Evolutionary conservation across 2,888 invertebrate species (phyloP).

Genomic region (Arenicola marina): DNA sequence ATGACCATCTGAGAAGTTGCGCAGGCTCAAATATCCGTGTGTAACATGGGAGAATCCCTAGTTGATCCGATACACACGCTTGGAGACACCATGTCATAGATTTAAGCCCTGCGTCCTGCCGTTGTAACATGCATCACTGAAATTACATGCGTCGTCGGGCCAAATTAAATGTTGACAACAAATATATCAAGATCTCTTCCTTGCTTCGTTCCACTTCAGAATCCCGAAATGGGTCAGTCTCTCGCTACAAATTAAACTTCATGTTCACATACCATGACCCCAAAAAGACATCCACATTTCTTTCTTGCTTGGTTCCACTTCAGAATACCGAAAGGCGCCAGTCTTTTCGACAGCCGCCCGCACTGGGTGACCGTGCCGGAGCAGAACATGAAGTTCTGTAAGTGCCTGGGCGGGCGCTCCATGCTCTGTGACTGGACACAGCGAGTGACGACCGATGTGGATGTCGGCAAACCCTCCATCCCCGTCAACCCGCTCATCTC

Average conservation of each 20-base stretch:
- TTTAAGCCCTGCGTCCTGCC: too few species aligned
- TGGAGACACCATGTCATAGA: too few species aligned
- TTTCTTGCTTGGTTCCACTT: not conserved
- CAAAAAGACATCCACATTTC: too few species aligned
- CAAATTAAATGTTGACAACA: not conserved
- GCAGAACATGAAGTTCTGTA: conserved; percentile 2
- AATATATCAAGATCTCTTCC: not conserved
- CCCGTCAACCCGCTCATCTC: conserved; percentile 1
- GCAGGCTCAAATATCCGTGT: too few species aligned
- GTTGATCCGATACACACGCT: too few species aligned
- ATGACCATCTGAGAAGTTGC: too few species aligned
- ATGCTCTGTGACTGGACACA: conserved; percentile 14
- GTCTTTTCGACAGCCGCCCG: conserved; percentile 10
- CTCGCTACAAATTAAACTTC: too few species aligned
- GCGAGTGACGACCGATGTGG: not conserved
- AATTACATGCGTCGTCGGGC: too few species aligned
- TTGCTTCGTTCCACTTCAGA: not conserved
- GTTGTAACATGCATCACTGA: too few species aligned
- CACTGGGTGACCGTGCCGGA: not conserved
- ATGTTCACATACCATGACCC: too few species aligned
- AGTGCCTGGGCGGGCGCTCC: not conserved
- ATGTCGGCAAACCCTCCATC: conserved; percentile 11
- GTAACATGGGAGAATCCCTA: too few species aligned
- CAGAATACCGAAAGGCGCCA: conserved; percentile 10
- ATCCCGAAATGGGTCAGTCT: too few species aligned